A percentile compares a stretch with the other conserved stretches of the same genome.
Conservation (phyloP, 1,140 invertebrate species). For the Lethrus apterus region DNA sequence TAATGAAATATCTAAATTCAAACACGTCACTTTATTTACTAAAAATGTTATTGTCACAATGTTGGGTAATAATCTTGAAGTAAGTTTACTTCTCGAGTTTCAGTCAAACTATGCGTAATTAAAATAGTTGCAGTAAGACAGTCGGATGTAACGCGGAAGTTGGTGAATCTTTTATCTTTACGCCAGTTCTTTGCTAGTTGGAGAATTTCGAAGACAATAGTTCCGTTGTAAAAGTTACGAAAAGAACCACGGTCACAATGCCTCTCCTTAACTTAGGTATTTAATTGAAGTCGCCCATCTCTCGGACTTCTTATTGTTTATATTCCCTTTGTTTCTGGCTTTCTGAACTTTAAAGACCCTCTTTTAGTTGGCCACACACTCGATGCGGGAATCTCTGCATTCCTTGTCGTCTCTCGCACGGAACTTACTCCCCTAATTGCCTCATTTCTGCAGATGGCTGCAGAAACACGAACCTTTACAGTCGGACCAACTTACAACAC, state of each 20-base stretch:
- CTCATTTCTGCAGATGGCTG: slow-evolving; percentile 18
- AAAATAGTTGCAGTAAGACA: slow-evolving; percentile 23
- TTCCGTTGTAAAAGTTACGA: slow-evolving; percentile 28
- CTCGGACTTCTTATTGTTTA: slow-evolving; percentile 31
- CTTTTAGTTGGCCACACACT: slow-evolving; percentile 8
- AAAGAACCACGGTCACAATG: slow-evolving; percentile 27
- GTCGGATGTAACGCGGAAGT: slow-evolving; percentile 12
- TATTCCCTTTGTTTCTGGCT: slow-evolving; percentile 29
- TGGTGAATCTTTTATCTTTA: slow-evolving; percentile 23
- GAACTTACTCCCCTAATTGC: slow-evolving; percentile 18
- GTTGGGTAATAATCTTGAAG: too few relatives aligned
- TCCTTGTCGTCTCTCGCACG: slow-evolving; percentile 14
- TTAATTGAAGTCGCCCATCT: slow-evolving; percentile 26
- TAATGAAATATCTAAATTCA: too few relatives aligned
- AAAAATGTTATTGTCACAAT: too few relatives aligned
- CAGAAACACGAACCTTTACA: slow-evolving; percentile 2
- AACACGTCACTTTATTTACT: too few relatives aligned
- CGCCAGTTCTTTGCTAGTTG: slow-evolving; percentile 24
- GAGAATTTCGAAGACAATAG: slow-evolving; percentile 23
- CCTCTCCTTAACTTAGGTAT: slow-evolving; percentile 25
- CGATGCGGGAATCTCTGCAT: slow-evolving; percentile 10
- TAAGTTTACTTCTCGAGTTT: too few relatives aligned
- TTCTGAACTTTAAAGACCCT: slow-evolving; percentile 19
- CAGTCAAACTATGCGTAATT: slow-evolving; percentile 21
- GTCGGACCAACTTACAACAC: background rate